These are phyloP conservation scores for Drosophila phalerata DNA, from an alignment of 2,888 invertebrate species.

Conservation along the genomic window DNA sequence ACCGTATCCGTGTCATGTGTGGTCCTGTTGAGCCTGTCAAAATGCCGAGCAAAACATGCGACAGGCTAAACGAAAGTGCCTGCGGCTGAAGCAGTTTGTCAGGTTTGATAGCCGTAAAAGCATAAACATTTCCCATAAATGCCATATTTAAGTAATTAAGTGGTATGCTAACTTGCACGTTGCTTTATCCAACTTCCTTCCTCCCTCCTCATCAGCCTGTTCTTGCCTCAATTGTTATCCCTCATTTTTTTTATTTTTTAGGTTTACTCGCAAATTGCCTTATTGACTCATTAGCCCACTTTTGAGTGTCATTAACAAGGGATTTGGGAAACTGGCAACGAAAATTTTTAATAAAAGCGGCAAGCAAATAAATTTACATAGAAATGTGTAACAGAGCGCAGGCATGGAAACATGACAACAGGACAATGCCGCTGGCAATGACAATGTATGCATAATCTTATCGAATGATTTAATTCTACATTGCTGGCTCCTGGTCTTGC, in stretches of 20 bases:
- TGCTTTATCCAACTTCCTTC: not conserved
- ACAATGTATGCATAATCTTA: constrained; percentile 75
- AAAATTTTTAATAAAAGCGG: constrained; percentile 69
- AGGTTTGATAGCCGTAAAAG: constrained; percentile 5
- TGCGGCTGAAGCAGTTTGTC: constrained; percentile 9
- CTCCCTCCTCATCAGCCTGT: not conserved
- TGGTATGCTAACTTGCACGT: constrained; percentile 56
- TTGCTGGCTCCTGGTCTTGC: constrained; percentile 38
- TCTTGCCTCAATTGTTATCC: constrained; percentile 2
- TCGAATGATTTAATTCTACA: constrained; percentile 79
- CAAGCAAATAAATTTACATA: constrained; percentile 71
- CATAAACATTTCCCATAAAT: constrained; percentile 39
- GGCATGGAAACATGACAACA: constrained; percentile 2
- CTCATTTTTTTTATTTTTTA: constrained; percentile 38
- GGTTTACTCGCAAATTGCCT: constrained; percentile 60
- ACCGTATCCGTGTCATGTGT: constrained; percentile 14
- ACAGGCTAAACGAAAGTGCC: constrained; percentile 12
- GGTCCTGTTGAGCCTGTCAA: constrained; percentile 19
- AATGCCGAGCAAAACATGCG: constrained; percentile 9
- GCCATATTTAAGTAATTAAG: constrained; percentile 78
- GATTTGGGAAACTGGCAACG: constrained; percentile 40
- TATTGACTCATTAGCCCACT: constrained; percentile 78
- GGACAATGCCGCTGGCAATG: constrained; percentile 45
- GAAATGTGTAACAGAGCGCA: constrained; percentile 42
- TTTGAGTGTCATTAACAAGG: constrained; percentile 70